Evolutionary conservation across 2,888 invertebrate genomes (phyloP).

Genomic region (Meiosimyza decipiens): DNA sequence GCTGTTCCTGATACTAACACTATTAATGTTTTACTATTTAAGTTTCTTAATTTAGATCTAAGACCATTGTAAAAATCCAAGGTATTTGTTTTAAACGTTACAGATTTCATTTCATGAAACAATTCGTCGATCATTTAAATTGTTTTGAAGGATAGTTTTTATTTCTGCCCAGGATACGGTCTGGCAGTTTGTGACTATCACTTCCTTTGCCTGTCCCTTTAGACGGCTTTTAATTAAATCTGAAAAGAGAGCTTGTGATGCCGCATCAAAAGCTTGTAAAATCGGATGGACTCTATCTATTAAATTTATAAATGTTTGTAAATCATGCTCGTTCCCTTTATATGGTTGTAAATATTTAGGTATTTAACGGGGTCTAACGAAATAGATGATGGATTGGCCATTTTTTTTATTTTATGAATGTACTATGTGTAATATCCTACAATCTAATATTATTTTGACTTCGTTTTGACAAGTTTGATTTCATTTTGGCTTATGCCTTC

Average conservation of each 20-base stretch:
- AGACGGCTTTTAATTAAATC: constrained; percentile 16
- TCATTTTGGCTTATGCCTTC: too few species aligned
- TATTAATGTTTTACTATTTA: neutral
- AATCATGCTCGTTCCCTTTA: neutral
- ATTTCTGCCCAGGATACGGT: neutral
- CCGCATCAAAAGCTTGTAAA: constrained; percentile 16
- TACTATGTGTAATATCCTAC: too few species aligned
- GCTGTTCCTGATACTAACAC: neutral
- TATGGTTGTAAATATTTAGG: neutral
- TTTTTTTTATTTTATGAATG: too few species aligned
- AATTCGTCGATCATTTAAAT: constrained; percentile 9
- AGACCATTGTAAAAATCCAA: constrained; percentile 8
- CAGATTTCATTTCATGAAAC: neutral
- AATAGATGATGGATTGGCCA: too few species aligned
- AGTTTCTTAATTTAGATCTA: neutral
- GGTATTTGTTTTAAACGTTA: neutral
- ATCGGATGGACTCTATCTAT: constrained; percentile 17
- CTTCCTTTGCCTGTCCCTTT: neutral
- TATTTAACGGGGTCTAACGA: constrained; percentile 5
- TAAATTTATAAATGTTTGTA: neutral
- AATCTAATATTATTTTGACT: too few species aligned
- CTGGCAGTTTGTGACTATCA: constrained; percentile 2
- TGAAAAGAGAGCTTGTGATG: constrained; percentile 5
- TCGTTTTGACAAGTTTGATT: too few species aligned
- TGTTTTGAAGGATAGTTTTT: neutral